Evolutionary conservation across 2,888 invertebrate genomes (phyloP).

Genomic region (Phytoseiulus persimilis): DNA sequence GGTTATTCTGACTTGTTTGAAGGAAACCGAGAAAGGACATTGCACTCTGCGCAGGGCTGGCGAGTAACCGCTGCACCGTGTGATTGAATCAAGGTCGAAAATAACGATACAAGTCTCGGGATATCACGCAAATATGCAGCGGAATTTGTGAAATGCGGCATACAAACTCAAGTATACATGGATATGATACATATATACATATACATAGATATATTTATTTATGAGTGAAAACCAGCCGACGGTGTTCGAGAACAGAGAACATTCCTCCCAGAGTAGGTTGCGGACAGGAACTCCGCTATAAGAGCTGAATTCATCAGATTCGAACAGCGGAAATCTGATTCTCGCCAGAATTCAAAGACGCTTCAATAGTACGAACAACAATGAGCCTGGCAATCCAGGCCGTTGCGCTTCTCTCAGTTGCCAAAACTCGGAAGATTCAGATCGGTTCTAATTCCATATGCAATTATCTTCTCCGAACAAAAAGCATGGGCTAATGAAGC

Average conservation of each 20-base stretch:
- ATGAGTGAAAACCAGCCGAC: neutral
- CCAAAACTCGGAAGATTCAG: neutral
- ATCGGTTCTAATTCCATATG: neutral
- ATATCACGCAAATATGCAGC: neutral
- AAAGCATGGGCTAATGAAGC: neutral
- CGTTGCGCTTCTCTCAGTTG: neutral
- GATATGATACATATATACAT: neutral
- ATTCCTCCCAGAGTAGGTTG: neutral
- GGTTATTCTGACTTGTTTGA: too few relatives aligned
- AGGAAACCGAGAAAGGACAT: too few relatives aligned
- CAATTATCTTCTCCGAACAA: neutral
- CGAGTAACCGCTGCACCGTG: neutral
- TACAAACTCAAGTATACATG: neutral
- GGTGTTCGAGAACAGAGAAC: neutral
- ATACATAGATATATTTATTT: conserved; percentile 9
- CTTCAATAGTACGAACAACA: neutral
- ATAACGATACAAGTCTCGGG: neutral
- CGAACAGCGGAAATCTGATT: too few relatives aligned
- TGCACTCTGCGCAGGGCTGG: neutral
- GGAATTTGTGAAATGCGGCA: neutral
- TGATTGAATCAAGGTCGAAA: too few relatives aligned
- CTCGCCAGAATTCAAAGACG: neutral
- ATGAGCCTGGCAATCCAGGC: neutral
- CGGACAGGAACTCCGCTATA: neutral
- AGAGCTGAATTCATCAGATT: neutral